Evolutionary conservation across 2,888 invertebrate species (phyloP).

Genomic region (Lacanobia oleracea): DNA sequence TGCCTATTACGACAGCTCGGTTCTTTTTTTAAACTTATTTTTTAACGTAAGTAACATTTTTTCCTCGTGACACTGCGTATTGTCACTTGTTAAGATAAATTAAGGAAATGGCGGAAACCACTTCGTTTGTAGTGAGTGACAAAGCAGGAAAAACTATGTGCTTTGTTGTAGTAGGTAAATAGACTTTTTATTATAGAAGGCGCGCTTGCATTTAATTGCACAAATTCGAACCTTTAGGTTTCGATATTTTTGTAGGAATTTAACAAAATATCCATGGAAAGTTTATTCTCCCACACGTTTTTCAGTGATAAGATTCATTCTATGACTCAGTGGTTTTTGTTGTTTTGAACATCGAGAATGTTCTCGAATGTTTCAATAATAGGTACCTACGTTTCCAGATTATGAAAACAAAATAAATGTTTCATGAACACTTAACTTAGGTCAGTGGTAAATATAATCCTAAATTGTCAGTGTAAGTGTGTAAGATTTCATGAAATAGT

Average conservation of each 20-base stretch:
- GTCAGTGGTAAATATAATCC: too few relatives aligned
- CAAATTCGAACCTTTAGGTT: background rate
- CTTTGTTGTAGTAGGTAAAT: constrained; percentile 27
- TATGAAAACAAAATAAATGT: constrained; percentile 39
- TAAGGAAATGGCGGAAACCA: constrained; percentile 58
- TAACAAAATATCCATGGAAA: background rate
- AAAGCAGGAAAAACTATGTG: constrained; percentile 55
- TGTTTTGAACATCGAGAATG: constrained; percentile 19
- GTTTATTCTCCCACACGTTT: background rate
- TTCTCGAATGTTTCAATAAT: constrained; percentile 35
- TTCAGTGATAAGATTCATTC: background rate
- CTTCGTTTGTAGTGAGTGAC: constrained; percentile 41
- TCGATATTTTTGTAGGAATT: constrained; percentile 3
- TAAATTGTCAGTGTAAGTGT: too few relatives aligned
- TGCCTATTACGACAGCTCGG: background rate
- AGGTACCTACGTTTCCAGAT: constrained; percentile 1
- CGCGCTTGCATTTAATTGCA: constrained; percentile 30
- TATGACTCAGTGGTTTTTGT: background rate
- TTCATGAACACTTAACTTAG: too few relatives aligned
- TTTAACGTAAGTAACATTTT: constrained; percentile 27
- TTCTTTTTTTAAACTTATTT: constrained; percentile 13
- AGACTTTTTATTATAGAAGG: constrained; percentile 49
- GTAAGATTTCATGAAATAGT: too few relatives aligned
- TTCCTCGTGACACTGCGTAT: constrained; percentile 16
- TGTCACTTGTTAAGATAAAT: constrained; percentile 40